Base-by-base conservation (phyloP, 2,113 vertebrate genomes). In the Morone saxatilis region DNA sequence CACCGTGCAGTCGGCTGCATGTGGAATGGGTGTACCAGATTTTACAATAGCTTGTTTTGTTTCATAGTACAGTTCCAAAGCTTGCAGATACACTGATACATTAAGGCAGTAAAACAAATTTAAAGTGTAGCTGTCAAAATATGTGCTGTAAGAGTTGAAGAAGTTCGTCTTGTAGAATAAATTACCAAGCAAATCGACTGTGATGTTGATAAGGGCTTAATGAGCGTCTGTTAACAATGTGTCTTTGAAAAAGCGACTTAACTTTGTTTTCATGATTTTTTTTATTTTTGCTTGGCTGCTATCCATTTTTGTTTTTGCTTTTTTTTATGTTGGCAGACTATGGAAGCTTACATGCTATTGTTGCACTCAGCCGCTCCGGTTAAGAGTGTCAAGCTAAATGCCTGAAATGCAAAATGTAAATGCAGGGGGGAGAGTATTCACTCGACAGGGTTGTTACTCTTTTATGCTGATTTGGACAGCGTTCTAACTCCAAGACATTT, bases 331-430 rank as follows among this genome's bases (percentile, higher is more conserved):
- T 63, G 76, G 71, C 80, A 84, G 83, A 76, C 51, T 53, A 4
- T 14, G 61, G 76, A 76, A 59, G 81, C 79, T 86, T 75, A 25
- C 25, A 85, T 43, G 36, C 69, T 66, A 83, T 87, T 91, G 69
- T 89, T 85, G 85, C 60, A 76, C 75, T 87, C 59, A 66, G 63
- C 61, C 36, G 51, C 76, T 79, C 62, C 13, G 50, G 65, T 68
- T 63, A 73, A 81, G 69, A 80, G 72, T 78, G 84, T 89, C 82
- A 80, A 31, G 75, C 85, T 89, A 73, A 86, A 90, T 68, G 80
- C 80, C 81, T 81, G 59, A 86, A 89, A 91, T 84, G 76, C 59
- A 81, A 71, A 89, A 89, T 86, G 72, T 80, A 76, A 92, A 90
- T 84, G 70, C 68, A n/a, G 63, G 14, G 5, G 71, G 65, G 54